phyloP scores from a whole-genome alignment of 2,113 vertebrate species.

The Phodopus roborovskii region DNA sequence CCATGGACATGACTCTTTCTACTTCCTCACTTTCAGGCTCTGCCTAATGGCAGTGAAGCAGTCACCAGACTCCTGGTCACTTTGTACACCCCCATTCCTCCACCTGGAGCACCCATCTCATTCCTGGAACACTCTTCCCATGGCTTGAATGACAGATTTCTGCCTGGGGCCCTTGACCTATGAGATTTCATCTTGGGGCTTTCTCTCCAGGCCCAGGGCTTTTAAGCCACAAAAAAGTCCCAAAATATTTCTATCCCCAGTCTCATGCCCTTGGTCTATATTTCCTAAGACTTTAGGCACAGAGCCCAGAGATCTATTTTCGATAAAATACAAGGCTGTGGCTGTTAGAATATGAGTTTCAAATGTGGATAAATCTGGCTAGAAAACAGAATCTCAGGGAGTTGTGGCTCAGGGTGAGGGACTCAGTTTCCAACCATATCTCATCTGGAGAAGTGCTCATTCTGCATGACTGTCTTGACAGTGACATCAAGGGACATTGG shows the following conservation, averaged over 20 bases:
- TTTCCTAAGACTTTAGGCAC: conserved; percentile 61
- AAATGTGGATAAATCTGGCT: background rate
- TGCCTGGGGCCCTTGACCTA: background rate
- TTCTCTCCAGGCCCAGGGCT: background rate
- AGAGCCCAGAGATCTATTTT: conserved; percentile 65
- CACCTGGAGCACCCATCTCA: background rate
- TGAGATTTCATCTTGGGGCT: conserved; percentile 15
- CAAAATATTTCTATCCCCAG: conserved; percentile 41
- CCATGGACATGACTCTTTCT: rapidly evolving
- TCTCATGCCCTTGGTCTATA: conserved; percentile 55
- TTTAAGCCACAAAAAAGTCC: conserved; percentile 48
- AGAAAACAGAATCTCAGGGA: background rate
- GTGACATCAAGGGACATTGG: too few relatives aligned
- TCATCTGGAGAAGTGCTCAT: background rate
- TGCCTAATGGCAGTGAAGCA: rapidly evolving
- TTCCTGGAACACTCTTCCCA: background rate
- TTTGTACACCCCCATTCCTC: rapidly evolving
- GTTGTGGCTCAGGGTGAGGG: background rate
- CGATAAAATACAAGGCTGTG: background rate
- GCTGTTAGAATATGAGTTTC: background rate
- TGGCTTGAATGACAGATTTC: background rate
- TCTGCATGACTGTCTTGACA: rapidly evolving
- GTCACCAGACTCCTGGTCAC: background rate
- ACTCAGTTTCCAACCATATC: background rate
- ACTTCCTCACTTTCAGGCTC: background rate